phyloP scores from a whole-genome alignment of 2,888 invertebrate genomes.

The Griposia aprilina region DNA sequence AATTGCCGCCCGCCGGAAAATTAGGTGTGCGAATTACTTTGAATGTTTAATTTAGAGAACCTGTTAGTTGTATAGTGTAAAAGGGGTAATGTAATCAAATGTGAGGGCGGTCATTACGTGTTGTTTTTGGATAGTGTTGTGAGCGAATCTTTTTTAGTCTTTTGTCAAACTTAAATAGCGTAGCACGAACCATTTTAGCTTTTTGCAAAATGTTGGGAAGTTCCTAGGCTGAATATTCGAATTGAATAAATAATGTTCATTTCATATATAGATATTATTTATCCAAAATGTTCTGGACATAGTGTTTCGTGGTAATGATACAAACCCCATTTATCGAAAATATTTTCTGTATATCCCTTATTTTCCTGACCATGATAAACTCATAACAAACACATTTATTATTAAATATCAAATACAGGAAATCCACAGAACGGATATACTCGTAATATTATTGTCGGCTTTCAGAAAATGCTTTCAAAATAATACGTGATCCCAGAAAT shows the following conservation, averaged over 20 bases:
- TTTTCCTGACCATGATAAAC: not conserved
- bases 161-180: not conserved
- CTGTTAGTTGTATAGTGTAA: constrained; percentile 48
- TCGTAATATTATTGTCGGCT: not conserved
- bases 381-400: not conserved
- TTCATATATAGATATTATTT: not conserved
- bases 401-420: not conserved
- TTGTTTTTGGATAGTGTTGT: constrained; percentile 14
- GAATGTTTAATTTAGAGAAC: constrained; percentile 61
- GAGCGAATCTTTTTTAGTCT: constrained; percentile 10
- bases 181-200: too few species aligned
- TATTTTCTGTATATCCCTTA: not conserved
- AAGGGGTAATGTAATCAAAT: constrained; percentile 47
- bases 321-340: too few species aligned
- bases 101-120: constrained; percentile 8
- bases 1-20: constrained; percentile 61
- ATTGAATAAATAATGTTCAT: not conserved
- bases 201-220: not conserved
- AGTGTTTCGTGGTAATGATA: not conserved
- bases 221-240: not conserved
- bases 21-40: constrained; percentile 69
- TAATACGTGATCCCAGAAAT: too few species aligned
- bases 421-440: not conserved
- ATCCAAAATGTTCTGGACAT: not conserved
- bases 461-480: not conserved